phyloP scores from a whole-genome alignment of 2,797 vertebrate genomes.

The Amblyopsis hoosieri region DNA sequence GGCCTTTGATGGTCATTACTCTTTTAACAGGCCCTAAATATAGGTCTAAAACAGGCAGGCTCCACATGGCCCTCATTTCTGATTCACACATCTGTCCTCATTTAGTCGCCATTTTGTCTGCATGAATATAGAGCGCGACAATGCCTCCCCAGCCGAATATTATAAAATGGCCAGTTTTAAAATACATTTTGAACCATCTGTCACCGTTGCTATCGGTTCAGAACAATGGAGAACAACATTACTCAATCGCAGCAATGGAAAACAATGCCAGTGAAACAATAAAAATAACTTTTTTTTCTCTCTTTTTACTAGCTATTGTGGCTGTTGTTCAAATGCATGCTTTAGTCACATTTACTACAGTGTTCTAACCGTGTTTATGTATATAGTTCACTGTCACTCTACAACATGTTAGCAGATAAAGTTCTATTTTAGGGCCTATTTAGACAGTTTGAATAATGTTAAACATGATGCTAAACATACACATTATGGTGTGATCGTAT shows the following conservation, averaged over 20 bases:
- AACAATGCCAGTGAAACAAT: too few relatives aligned
- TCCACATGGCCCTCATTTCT: constrained; percentile 80
- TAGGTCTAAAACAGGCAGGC: constrained; percentile 78
- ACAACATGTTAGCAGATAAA: too few relatives aligned
- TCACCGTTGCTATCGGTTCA: constrained; percentile 36
- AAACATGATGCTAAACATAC: not conserved
- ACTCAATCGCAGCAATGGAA: constrained; percentile 12
- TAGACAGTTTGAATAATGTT: not conserved
- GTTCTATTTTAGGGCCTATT: too few relatives aligned
- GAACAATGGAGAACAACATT: constrained; percentile 27
- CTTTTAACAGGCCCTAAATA: constrained; percentile 83
- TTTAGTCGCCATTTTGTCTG: constrained; percentile 74
- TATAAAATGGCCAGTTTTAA: constrained; percentile 39
- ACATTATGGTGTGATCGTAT: not conserved
- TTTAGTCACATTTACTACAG: too few relatives aligned
- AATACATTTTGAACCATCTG: constrained; percentile 54
- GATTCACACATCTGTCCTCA: constrained; percentile 83
- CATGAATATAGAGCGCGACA: constrained; percentile 50
- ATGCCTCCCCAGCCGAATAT: constrained; percentile 45
- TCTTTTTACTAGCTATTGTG: too few relatives aligned
- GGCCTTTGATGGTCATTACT: constrained; percentile 82
- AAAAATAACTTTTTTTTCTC: too few relatives aligned
- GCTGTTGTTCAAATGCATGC: too few relatives aligned
- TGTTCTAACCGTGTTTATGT: too few relatives aligned
- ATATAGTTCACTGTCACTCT: too few relatives aligned